Evolutionary conservation across 2,888 invertebrate species (phyloP).

Genomic region (Melanophora roralis): DNA sequence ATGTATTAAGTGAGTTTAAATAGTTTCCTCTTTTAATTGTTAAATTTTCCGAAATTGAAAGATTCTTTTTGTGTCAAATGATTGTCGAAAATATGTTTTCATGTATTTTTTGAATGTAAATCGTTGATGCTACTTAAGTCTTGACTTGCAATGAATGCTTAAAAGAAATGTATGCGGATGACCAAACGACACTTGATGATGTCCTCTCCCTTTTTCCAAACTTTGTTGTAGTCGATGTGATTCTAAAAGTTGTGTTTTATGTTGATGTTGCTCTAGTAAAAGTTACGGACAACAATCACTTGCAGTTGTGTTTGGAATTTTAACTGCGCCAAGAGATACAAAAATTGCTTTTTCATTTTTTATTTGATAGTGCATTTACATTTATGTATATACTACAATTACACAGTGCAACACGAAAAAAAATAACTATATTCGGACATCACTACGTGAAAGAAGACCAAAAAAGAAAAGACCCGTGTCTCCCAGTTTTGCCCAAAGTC

Average conservation of each 20-base stretch:
- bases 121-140: constrained; percentile 24
- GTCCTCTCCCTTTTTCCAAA: background rate
- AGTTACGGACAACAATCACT: constrained; percentile 13
- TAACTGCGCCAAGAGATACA: constrained; percentile 23
- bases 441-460: no score
- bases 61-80: constrained; percentile 10
- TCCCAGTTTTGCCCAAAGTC: no score
- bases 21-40: constrained; percentile 53
- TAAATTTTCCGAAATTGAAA: constrained; percentile 52
- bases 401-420: no score
- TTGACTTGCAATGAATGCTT: constrained; percentile 43
- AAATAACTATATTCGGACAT: no score
- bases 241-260: constrained; percentile 11
- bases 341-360: constrained; percentile 23
- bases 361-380: background rate
- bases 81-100: constrained; percentile 4
- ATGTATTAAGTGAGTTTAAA: constrained; percentile 35
- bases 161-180: constrained; percentile 50
- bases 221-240: background rate
- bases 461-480: no score
- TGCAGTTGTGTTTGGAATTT: constrained; percentile 31
- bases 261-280: constrained; percentile 5
- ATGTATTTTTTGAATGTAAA: background rate
- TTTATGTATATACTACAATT: background rate
- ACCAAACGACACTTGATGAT: constrained; percentile 55